Base-by-base conservation (phyloP, 1,140 invertebrate species). In the Anagrus nilaparvatae region DNA sequence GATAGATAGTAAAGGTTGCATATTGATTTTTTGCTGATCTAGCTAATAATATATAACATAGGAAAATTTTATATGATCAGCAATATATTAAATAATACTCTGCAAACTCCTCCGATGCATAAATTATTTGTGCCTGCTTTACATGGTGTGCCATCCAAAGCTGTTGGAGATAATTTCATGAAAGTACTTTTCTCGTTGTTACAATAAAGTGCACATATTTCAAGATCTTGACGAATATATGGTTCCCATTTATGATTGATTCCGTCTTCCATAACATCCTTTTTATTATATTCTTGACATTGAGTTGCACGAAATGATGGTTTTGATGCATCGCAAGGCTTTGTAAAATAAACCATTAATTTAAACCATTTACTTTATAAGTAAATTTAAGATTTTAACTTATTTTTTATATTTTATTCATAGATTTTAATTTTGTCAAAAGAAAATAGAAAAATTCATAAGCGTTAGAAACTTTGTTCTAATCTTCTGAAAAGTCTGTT, bases 131-230 rank as follows among this genome's bases (percentile, higher is more conserved):
- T 72, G 9, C 76, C 76, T 3, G 61, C 65, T 44, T 71, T 74
- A 47, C 76, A 79, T 6, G 70, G 67, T 2, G 76, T 78, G 13
- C 75, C 75, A 54, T 79, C 76, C 31, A 67, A 70, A 0, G 49
- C 63, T 24, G 50, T 42, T 4, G 55, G 52, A 14, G 54, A 45
- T 1, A 73, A 36, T 43, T 66, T 66, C 2, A 65, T 60, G 31
- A 58, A 71, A 23, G 56, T 56, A 27, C 55, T 54, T 3, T 63
- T 44, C 27, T 72, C 65, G 23, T 74, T 75, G 8, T 75, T 57
- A 50, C 77, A 79, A 39, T 69, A 68, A n/a, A 79, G 56, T 13
- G 63, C 61, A 50, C 77, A 79, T 0, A 68, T 61, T 8, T 72
- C 63, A 10, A 60, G 61, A 69, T 70, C 58, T 47, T 63, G 47